Evolutionary conservation across 1,140 invertebrate species (phyloP).

Genomic region (Aleiodes sp.): DNA sequence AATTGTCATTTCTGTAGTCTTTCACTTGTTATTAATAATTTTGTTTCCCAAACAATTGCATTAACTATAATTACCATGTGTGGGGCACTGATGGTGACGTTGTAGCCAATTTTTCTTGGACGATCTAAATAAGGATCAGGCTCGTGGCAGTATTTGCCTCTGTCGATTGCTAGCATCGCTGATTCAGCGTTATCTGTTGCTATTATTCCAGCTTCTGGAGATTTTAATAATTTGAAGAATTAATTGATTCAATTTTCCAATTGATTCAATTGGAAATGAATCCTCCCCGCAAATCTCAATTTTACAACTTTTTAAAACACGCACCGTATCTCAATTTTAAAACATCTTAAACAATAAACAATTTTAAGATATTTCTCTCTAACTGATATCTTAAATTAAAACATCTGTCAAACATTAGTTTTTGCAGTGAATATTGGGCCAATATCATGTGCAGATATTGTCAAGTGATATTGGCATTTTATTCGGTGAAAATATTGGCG

Average conservation of each 20-base stretch:
- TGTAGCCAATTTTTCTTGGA: conserved; percentile 88
- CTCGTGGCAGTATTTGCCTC: conserved; percentile 80
- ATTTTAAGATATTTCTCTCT: too few relatives aligned
- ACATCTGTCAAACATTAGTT: too few relatives aligned
- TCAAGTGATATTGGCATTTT: too few relatives aligned
- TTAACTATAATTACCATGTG: conserved; percentile 85
- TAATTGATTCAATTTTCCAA: conserved; percentile 10
- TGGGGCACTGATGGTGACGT: conserved; percentile 96
- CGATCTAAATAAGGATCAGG: conserved; percentile 87
- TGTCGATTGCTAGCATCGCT: conserved; percentile 88
- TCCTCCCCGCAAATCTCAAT: neutral
- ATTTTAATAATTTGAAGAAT: conserved; percentile 37
- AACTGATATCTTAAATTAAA: too few relatives aligned
- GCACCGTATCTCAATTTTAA: too few relatives aligned
- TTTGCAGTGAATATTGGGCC: too few relatives aligned
- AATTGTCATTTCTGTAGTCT: neutral
- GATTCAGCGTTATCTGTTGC: conserved; percentile 78
- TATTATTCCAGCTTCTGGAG: conserved; percentile 88
- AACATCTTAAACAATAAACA: too few relatives aligned
- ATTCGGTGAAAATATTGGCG: too few relatives aligned
- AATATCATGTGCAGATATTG: too few relatives aligned
- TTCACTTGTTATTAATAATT: too few relatives aligned
- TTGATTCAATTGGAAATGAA: conserved; percentile 28
- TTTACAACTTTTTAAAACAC: too few relatives aligned
- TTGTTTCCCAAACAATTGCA: neutral